Evolutionary conservation across 2,113 vertebrate genomes (phyloP).

Genomic region (Elgaria multicarinata): DNA sequence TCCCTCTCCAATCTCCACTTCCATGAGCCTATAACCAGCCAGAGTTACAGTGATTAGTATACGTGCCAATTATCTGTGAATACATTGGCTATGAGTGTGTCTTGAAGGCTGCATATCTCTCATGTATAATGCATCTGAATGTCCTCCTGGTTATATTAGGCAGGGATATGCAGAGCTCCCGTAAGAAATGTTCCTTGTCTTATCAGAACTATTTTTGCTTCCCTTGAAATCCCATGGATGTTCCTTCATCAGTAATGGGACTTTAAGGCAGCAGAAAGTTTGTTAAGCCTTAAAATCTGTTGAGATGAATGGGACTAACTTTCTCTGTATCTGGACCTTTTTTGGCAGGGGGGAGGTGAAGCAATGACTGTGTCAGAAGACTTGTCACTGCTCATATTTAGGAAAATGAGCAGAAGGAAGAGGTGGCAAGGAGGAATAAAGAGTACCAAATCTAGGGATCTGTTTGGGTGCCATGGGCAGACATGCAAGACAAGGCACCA

Average conservation of each 20-base stretch:
- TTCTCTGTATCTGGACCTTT: background rate
- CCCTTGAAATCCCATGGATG: background rate
- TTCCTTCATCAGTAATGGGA: background rate
- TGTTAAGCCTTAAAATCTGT: background rate
- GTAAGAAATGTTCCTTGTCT: background rate
- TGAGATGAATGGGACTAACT: background rate
- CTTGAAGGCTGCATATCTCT: background rate
- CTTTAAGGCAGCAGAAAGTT: background rate
- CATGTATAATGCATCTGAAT: background rate
- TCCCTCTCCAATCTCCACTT: no score
- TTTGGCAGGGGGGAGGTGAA: no score
- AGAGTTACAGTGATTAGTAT: background rate
- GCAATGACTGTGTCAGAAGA: background rate
- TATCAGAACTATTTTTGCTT: background rate
- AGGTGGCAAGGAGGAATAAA: background rate
- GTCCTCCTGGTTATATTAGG: background rate
- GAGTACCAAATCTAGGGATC: background rate
- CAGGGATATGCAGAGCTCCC: background rate
- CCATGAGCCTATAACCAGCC: background rate
- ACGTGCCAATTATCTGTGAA: background rate
- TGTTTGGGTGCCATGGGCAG: no score
- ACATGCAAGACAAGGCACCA: no score
- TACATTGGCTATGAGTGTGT: background rate
- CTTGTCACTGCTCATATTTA: background rate
- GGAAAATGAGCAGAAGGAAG: background rate